Base-by-base conservation (phyloP, 2,888 invertebrate genomes). In the Sthenelais limicola region DNA sequence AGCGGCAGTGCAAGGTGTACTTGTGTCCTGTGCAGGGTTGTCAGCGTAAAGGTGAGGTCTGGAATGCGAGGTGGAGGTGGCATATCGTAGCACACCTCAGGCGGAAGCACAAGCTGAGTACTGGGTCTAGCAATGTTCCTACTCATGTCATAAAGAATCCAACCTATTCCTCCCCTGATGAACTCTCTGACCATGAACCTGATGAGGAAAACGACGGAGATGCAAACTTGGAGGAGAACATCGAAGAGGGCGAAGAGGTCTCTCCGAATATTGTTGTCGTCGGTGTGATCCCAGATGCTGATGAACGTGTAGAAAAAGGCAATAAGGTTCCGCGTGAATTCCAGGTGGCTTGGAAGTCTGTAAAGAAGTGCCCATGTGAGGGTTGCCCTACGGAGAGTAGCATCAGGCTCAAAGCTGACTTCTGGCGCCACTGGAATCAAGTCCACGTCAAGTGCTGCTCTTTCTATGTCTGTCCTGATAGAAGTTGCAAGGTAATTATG, bases 141-240 rank as follows among this genome's bases (percentile, higher is more conserved):
- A 62, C 62, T 1, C 62, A 62, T 21, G 43, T 62, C 4, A 21
- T 62, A 3, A 62, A 62, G 12, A 62, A 62, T 15, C 62, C 62
- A 7, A 62, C 35, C 21, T 62, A 62, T n/a, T n/a, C n/a, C n/a
- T n/a, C n/a, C n/a, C n/a, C n/a, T n/a, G n/a, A n/a, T n/a, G n/a
- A n/a, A n/a, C n/a, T n/a, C n/a, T n/a, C n/a, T n/a, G n/a, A n/a
- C n/a, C n/a, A n/a, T n/a, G n/a, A n/a, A n/a, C n/a, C n/a, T n/a
- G n/a, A n/a, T n/a, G n/a, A n/a, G n/a, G n/a, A n/a, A n/a, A n/a
- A n/a, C n/a, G n/a, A n/a, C n/a, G n/a, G n/a, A n/a, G n/a, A n/a
- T n/a, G n/a, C n/a, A n/a, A n/a, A n/a, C n/a, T n/a, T n/a, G n/a
- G n/a, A n/a, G n/a, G n/a, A n/a, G n/a, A 62, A 62, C 24, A 5